phyloP scores from a whole-genome alignment of 2,888 invertebrate species.

The Clepsis dumicolana region DNA sequence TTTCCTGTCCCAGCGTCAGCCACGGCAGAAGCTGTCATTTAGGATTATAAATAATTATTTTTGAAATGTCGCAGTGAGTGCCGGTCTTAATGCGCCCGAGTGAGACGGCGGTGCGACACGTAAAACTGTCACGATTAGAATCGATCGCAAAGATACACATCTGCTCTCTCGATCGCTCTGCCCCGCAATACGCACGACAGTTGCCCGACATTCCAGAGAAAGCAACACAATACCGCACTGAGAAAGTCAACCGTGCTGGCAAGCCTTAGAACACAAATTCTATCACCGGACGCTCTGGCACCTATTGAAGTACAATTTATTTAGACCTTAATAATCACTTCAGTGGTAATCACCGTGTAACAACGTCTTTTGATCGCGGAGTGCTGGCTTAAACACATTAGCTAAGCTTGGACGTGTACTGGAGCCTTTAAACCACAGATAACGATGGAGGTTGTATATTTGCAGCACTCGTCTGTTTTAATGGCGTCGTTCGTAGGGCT shows the following conservation, averaged over 20 bases:
- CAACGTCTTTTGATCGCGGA: slow-evolving; percentile 35
- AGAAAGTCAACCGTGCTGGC: slow-evolving; percentile 58
- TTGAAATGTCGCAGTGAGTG: slow-evolving; percentile 35
- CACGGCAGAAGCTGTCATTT: slow-evolving; percentile 40
- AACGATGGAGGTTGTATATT: not conserved
- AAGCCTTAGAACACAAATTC: slow-evolving; percentile 52
- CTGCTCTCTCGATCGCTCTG: slow-evolving; percentile 62
- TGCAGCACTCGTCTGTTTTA: not conserved
- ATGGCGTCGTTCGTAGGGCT: not conserved
- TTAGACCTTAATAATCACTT: slow-evolving; percentile 47
- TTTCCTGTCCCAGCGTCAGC: slow-evolving; percentile 22
- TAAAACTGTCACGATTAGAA: slow-evolving; percentile 82
- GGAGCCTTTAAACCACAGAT: not conserved
- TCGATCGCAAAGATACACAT: slow-evolving; percentile 76
- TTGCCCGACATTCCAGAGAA: slow-evolving; percentile 70
- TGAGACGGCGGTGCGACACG: slow-evolving; percentile 73
- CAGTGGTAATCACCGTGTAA: slow-evolving; percentile 32
- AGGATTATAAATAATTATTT: slow-evolving; percentile 40
- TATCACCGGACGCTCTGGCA: not conserved
- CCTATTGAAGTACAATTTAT: slow-evolving; percentile 46
- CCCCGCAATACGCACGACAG: slow-evolving; percentile 63
- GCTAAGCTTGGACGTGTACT: slow-evolving; percentile 17
- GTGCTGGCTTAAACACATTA: slow-evolving; percentile 33
- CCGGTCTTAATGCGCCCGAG: slow-evolving; percentile 46
- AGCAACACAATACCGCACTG: slow-evolving; percentile 56